phyloP scores from a whole-genome alignment of 2,113 vertebrate species.

The Anoplopoma fimbria region DNA sequence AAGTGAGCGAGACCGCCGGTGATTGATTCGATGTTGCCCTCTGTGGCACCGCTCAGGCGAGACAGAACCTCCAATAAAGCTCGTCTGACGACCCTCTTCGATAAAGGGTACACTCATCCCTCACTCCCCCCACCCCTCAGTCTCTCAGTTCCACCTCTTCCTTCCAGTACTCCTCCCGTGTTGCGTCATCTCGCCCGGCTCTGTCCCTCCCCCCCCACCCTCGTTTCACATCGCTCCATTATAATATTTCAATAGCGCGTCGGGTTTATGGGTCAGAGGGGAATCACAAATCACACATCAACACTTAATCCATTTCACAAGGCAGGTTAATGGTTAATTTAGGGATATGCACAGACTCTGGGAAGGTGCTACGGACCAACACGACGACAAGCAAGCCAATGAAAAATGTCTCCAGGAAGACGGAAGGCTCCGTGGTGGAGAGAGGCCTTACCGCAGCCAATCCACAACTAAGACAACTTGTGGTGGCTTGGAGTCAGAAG shows the following conservation, averaged over 20 bases:
- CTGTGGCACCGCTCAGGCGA: conserved; percentile 80
- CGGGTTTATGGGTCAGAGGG: conserved; percentile 51
- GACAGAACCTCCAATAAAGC: conserved; percentile 82
- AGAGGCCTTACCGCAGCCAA: conserved; percentile 75
- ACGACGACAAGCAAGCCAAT: conserved; percentile 63
- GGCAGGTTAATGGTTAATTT: conserved; percentile 49
- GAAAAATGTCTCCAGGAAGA: conserved; percentile 46
- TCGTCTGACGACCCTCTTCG: conserved; percentile 80
- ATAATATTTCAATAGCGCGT: conserved; percentile 68
- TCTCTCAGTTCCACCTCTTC: conserved; percentile 52
- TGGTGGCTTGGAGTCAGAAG: conserved; percentile 75
- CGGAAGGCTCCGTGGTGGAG: conserved; percentile 58
- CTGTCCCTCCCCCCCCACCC: too few species aligned
- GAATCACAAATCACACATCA: conserved; percentile 60
- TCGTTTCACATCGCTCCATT: conserved; percentile 51
- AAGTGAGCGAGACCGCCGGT: conserved; percentile 73
- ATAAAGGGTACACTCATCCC: conserved; percentile 75
- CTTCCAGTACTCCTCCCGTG: conserved; percentile 52
- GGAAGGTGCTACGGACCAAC: conserved; percentile 42
- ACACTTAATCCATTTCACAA: conserved; percentile 48
- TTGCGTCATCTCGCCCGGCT: conserved; percentile 45
- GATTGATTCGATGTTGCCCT: conserved; percentile 81
- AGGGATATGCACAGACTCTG: conserved; percentile 33
- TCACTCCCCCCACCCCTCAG: conserved; percentile 54
- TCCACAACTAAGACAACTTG: conserved; percentile 77